These are phyloP conservation scores for Meandrusa payeni DNA, from an alignment of 2,888 invertebrate species.

Conservation along the genomic window DNA sequence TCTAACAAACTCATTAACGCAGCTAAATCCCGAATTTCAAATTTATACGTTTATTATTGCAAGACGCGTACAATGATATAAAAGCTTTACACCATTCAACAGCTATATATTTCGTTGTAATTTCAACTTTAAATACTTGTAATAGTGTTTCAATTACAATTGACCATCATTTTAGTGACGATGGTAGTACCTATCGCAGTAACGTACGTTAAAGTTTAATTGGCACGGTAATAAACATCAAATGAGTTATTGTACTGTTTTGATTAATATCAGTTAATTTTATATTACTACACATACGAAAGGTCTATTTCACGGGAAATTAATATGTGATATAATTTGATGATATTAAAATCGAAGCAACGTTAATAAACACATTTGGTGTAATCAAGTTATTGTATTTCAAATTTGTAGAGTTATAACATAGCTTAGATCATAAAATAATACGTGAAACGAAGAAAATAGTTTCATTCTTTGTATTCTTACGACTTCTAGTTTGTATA, in stretches of 20 bases:
- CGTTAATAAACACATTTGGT: too few relatives aligned
- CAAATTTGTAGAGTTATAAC: too few relatives aligned
- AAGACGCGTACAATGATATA: constrained; percentile 4
- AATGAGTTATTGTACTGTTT: constrained; percentile 29
- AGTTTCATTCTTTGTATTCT: too few relatives aligned
- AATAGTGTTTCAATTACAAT: background rate
- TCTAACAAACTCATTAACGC: constrained; percentile 41
- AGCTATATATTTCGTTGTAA: background rate
- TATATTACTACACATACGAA: constrained; percentile 4
- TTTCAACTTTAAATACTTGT: background rate
- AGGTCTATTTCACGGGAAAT: background rate
- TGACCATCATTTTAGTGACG: background rate
- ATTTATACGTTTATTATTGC: constrained; percentile 37
- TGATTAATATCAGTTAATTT: constrained; percentile 18
- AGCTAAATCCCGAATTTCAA: constrained; percentile 35
- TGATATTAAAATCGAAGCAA: too few relatives aligned
- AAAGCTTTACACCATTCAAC: constrained; percentile 11
- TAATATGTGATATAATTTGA: too few relatives aligned
- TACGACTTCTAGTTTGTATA: too few relatives aligned
- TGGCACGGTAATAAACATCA: constrained; percentile 31
- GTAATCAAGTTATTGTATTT: too few relatives aligned
- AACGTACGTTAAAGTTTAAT: constrained; percentile 25
- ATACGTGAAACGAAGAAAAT: too few relatives aligned
- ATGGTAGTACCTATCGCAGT: constrained; percentile 11
- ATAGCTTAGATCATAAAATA: too few relatives aligned